phyloP scores from a whole-genome alignment of 1,140 invertebrate genomes.

The Sinonovacula constricta region DNA sequence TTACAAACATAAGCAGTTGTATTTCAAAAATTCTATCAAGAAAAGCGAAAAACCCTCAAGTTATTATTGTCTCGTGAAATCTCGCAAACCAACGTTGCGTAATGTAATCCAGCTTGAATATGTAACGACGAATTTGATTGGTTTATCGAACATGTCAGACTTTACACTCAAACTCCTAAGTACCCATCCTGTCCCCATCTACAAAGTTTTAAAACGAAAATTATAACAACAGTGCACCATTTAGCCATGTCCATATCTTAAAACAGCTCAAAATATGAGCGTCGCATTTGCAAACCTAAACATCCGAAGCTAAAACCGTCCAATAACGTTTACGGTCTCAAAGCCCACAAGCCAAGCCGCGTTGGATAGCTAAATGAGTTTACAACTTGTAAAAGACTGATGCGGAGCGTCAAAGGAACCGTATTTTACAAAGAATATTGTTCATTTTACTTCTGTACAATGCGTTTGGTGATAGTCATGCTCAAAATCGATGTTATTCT shows the following conservation, averaged over 20 bases:
- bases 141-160: slow-evolving; percentile 41
- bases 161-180: slow-evolving; percentile 44
- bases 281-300: background rate
- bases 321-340: slow-evolving; percentile 56
- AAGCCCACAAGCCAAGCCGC: slow-evolving; percentile 35
- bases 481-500: no score
- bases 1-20: no score
- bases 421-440: background rate
- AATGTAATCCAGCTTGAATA: no score
- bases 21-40: no score
- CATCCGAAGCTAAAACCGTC: slow-evolving; percentile 43
- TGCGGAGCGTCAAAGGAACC: background rate
- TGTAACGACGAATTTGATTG: slow-evolving; percentile 53
- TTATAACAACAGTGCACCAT: background rate
- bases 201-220: slow-evolving; percentile 21
- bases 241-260: background rate
- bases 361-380: slow-evolving; percentile 32
- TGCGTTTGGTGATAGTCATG: background rate
- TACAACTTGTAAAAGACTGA: slow-evolving; percentile 16
- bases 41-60: no score
- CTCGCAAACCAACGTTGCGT: no score
- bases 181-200: slow-evolving; percentile 13
- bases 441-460: background rate
- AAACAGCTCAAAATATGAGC: background rate
- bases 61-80: no score